phyloP scores from a whole-genome alignment of 2,888 invertebrate genomes.

The Horisme vitalbata region DNA sequence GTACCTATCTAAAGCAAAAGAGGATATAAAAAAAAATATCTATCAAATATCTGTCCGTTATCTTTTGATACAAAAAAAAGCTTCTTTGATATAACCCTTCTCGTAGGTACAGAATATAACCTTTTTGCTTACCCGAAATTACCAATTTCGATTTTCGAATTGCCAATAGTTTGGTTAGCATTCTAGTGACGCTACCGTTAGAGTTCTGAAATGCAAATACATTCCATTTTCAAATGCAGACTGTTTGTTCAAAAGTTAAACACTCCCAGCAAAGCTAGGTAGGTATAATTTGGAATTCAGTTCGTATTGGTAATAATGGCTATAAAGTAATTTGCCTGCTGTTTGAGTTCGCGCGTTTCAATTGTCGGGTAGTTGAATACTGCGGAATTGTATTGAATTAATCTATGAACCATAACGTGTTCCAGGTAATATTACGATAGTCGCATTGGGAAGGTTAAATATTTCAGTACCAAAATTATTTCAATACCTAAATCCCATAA shows the following conservation, averaged over 20 bases:
- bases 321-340: conserved; percentile 16
- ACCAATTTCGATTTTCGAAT: conserved; percentile 17
- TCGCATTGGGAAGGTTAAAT: too few relatives aligned
- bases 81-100: neutral
- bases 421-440: too few relatives aligned
- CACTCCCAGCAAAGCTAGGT: conserved; percentile 5
- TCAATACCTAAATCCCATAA: too few relatives aligned
- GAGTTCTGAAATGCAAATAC: conserved; percentile 22
- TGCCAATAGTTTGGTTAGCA: conserved; percentile 11
- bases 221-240: conserved; percentile 23
- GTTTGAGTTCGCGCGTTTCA: conserved; percentile 12
- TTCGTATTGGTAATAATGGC: conserved; percentile 17
- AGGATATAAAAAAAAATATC: too few relatives aligned
- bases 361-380: conserved; percentile 11
- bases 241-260: conserved; percentile 25
- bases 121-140: conserved; percentile 9
- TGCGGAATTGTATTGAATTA: too few relatives aligned
- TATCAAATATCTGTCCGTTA: too few relatives aligned
- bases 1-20: too few relatives aligned
- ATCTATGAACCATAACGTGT: too few relatives aligned
- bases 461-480: too few relatives aligned
- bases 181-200: conserved; percentile 10
- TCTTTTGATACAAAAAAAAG: too few relatives aligned
- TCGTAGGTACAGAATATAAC: neutral
- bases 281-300: conserved; percentile 13